phyloP scores from a whole-genome alignment of 1,140 invertebrate species.

The Delia radicum region DNA sequence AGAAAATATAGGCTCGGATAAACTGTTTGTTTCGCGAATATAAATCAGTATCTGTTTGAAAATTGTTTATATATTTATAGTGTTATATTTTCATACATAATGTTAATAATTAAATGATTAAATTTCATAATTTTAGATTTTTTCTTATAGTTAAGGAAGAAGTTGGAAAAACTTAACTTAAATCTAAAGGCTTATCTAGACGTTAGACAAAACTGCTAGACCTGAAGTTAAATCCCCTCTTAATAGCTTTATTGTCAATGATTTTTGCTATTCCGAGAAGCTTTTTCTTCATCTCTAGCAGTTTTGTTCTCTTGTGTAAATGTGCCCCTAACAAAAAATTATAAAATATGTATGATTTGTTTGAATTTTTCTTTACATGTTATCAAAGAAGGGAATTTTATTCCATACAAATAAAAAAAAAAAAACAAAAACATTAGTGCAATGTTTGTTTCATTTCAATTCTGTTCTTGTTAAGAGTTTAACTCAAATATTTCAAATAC shows the following conservation, averaged over 20 bases:
- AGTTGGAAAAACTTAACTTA: background rate
- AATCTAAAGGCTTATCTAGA: background rate
- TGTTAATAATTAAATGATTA: background rate
- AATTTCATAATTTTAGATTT: background rate
- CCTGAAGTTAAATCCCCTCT: background rate
- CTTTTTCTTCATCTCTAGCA: too few relatives aligned
- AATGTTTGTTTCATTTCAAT: too few relatives aligned
- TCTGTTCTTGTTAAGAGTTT: background rate
- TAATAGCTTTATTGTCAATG: too few relatives aligned
- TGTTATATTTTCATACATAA: background rate
- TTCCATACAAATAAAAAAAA: too few relatives aligned
- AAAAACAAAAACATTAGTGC: too few relatives aligned
- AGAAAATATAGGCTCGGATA: conserved; percentile 15
- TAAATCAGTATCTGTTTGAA: background rate
- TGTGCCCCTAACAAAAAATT: too few relatives aligned
- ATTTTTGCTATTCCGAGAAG: too few relatives aligned
- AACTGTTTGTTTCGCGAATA: background rate
- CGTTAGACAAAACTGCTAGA: background rate
- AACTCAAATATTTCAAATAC: background rate
- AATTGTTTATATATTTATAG: background rate
- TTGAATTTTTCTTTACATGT: background rate
- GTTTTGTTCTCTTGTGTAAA: too few relatives aligned
- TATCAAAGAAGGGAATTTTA: background rate
- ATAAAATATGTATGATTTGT: background rate
- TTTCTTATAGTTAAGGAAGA: background rate